Evolutionary conservation across 2,797 vertebrate species (phyloP).

Genomic region (Parambassis ranga): DNA sequence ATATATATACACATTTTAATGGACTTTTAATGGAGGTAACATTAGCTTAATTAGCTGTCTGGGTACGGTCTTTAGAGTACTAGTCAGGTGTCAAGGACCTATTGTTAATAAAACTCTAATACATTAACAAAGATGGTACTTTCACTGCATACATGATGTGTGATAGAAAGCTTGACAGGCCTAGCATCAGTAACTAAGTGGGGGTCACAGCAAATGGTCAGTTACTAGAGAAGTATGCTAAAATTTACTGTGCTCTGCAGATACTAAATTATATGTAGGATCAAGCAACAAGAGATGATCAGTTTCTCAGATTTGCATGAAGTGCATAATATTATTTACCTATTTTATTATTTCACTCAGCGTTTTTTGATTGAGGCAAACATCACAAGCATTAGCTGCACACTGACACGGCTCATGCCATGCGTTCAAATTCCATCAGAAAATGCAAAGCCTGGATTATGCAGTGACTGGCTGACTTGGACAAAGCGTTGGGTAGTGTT

Average conservation of each 20-base stretch:
- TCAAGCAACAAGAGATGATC: conserved; percentile 3
- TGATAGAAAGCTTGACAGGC: conserved; percentile 41
- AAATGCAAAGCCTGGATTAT: conserved; percentile 64
- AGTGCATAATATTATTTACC: not conserved
- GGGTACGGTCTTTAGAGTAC: not conserved
- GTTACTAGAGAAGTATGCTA: conserved; percentile 4
- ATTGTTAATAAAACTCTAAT: no score
- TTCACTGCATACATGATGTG: not conserved
- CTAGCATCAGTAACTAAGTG: not conserved
- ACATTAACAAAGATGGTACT: not conserved
- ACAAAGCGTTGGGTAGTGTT: conserved; percentile 33
- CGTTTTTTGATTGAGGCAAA: conserved; percentile 55
- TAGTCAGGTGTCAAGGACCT: not conserved
- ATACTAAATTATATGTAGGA: conserved; percentile 1
- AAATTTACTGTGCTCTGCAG: not conserved
- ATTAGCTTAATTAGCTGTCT: not conserved
- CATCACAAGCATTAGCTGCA: conserved; percentile 73
- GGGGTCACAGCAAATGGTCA: conserved; percentile 15
- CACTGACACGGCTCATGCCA: conserved; percentile 77
- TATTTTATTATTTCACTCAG: not conserved
- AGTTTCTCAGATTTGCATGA: conserved; percentile 3
- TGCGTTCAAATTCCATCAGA: conserved; percentile 60
- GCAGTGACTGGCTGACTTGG: conserved; percentile 39
- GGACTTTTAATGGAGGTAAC: not conserved
- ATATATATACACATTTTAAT: no score